Evolutionary conservation across 2,888 invertebrate species (phyloP).

Genomic region (Cremastinae sp.): DNA sequence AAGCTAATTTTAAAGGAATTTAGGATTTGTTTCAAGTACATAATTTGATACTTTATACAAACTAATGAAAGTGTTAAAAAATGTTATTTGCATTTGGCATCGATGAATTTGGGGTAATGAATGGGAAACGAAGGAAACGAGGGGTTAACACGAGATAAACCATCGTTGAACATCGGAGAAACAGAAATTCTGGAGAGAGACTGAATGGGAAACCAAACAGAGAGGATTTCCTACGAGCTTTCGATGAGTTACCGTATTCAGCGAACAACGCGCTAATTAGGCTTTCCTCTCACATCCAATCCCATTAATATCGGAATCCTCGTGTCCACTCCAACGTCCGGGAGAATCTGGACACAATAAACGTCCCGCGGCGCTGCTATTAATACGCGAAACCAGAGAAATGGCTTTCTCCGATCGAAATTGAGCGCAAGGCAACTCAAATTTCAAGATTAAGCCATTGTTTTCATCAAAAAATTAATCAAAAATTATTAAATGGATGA

Average conservation of each 20-base stretch:
- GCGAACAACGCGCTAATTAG: conserved; percentile 67
- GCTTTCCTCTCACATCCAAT: conserved; percentile 42
- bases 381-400: too few relatives aligned
- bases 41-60: too few relatives aligned
- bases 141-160: conserved; percentile 26
- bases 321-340: conserved; percentile 20
- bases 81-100: not conserved
- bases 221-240: conserved; percentile 55
- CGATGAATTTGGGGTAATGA: conserved; percentile 15
- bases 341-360: not conserved
- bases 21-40: too few relatives aligned
- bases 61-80: too few relatives aligned
- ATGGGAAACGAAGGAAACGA: conserved; percentile 14
- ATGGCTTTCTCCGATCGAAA: too few relatives aligned
- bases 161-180: conserved; percentile 6
- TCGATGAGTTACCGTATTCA: conserved; percentile 58
- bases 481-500: too few relatives aligned
- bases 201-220: conserved; percentile 44
- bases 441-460: too few relatives aligned
- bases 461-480: too few relatives aligned
- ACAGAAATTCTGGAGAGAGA: not conserved
- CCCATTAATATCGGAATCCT: conserved; percentile 42
- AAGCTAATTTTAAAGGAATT: too few relatives aligned
- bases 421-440: too few relatives aligned
- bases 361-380: too few relatives aligned